Evolutionary conservation across 2,797 vertebrate species (phyloP).

Genomic region (Rhinophrynus dorsalis): DNA sequence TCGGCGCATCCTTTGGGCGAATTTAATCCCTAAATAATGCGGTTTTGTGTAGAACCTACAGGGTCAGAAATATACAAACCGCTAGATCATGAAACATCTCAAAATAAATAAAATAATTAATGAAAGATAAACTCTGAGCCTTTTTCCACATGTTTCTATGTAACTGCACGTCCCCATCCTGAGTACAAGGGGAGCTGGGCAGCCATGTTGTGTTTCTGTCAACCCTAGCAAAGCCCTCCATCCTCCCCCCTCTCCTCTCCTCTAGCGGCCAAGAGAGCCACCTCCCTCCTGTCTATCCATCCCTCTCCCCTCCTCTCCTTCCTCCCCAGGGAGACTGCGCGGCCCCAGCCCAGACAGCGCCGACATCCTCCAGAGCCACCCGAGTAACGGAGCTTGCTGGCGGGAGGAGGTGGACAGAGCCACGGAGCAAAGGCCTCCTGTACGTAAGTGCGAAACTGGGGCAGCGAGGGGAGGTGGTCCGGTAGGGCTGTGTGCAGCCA

Average conservation of each 20-base stretch:
- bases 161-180: too few relatives aligned
- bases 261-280: background rate
- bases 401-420: background rate
- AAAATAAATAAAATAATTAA: too few relatives aligned
- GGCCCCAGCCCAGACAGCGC: slow-evolving; percentile 3
- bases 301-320: slow-evolving; percentile 3
- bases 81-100: too few relatives aligned
- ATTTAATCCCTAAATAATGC: too few relatives aligned
- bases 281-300: background rate
- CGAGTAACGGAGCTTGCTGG: slow-evolving; percentile 38
- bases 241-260: background rate
- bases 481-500: background rate
- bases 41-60: too few relatives aligned
- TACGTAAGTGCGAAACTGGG: slow-evolving; percentile 9
- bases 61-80: too few relatives aligned
- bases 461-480: background rate
- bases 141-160: too few relatives aligned
- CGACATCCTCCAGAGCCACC: slow-evolving; percentile 32
- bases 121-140: too few relatives aligned
- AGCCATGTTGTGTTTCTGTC: slow-evolving; percentile 74
- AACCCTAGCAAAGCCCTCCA: slow-evolving; percentile 32
- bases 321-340: slow-evolving; percentile 12
- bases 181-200: slow-evolving; percentile 51
- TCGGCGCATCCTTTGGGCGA: too few relatives aligned
- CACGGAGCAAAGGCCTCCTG: slow-evolving; percentile 12